These are phyloP conservation scores for Helicoverpa zea DNA, from an alignment of 1,140 invertebrate species.

Conservation along the genomic window DNA sequence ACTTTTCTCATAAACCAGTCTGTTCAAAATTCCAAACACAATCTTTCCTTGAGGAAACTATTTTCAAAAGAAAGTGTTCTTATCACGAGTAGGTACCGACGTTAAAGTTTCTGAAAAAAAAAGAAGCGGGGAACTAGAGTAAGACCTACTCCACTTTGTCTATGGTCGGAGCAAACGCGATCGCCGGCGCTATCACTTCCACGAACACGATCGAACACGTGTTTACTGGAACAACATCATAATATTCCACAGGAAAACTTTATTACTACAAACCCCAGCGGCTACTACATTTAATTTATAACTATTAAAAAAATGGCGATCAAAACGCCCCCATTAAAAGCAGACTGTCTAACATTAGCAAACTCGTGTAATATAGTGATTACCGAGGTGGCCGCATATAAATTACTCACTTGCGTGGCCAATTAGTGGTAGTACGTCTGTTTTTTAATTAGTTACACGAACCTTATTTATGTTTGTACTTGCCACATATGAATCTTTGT, in stretches of 20 bases:
- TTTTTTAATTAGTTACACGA: constrained; percentile 31
- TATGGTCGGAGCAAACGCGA: background rate
- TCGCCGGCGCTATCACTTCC: background rate
- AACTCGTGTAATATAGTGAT: constrained; percentile 17
- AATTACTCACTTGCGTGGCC: constrained; percentile 18
- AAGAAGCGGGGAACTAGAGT: constrained; percentile 1
- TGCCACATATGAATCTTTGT: background rate
- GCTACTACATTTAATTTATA: too few species aligned
- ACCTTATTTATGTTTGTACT: background rate
- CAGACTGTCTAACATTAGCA: background rate
- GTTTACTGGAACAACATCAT: background rate
- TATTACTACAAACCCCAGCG: too few species aligned
- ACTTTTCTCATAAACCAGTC: constrained; percentile 20
- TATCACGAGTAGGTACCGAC: background rate
- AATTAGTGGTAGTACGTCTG: constrained; percentile 19
- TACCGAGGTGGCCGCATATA: background rate
- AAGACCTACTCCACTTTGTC: background rate
- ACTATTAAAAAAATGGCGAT: too few species aligned
- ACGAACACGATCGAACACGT: background rate
- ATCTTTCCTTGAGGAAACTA: constrained; percentile 13
- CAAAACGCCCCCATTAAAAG: background rate
- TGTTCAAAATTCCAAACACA: constrained; percentile 27
- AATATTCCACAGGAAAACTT: background rate
- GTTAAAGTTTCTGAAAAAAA: constrained; percentile 4
- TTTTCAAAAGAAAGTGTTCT: constrained; percentile 37